Conservation (phyloP, 2,888 invertebrate species). For the Cephus sareptanus region DNA sequence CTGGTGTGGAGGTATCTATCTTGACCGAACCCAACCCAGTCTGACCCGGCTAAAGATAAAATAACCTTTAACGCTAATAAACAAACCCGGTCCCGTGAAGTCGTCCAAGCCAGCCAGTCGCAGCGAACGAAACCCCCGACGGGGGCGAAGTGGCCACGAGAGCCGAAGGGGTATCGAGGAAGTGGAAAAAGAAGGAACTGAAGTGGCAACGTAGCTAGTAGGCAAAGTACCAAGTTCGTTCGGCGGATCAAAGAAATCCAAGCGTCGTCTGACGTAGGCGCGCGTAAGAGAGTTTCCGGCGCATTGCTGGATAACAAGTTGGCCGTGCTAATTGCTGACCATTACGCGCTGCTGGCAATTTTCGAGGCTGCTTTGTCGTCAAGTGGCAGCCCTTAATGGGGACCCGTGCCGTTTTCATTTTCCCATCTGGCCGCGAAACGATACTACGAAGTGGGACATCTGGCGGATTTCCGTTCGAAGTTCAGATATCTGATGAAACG, state of each 20-base stretch:
- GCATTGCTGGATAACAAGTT: constrained; percentile 26
- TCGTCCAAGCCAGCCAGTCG: background rate
- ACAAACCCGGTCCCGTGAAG: background rate
- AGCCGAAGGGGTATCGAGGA: background rate
- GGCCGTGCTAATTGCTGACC: constrained; percentile 51
- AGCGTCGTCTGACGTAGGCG: constrained; percentile 35
- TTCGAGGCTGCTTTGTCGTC: constrained; percentile 38
- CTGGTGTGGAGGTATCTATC: background rate
- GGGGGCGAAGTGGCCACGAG: background rate
- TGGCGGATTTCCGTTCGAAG: background rate
- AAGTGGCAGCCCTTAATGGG: background rate
- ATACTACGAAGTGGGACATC: constrained; percentile 13
- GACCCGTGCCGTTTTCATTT: constrained; percentile 10
- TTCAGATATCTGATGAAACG: background rate
- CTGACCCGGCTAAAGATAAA: background rate
- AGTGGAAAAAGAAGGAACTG: background rate
- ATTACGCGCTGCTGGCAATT: constrained; percentile 45
- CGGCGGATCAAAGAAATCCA: constrained; percentile 44
- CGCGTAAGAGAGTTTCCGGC: constrained; percentile 35
- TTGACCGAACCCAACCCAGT: background rate
- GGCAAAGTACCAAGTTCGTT: constrained; percentile 12
- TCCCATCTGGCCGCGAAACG: constrained; percentile 14
- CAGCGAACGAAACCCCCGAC: background rate
- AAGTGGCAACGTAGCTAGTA: background rate
- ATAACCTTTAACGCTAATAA: background rate